Conservation (phyloP, 1,140 invertebrate genomes). For the Colletes latitarsis region DNA sequence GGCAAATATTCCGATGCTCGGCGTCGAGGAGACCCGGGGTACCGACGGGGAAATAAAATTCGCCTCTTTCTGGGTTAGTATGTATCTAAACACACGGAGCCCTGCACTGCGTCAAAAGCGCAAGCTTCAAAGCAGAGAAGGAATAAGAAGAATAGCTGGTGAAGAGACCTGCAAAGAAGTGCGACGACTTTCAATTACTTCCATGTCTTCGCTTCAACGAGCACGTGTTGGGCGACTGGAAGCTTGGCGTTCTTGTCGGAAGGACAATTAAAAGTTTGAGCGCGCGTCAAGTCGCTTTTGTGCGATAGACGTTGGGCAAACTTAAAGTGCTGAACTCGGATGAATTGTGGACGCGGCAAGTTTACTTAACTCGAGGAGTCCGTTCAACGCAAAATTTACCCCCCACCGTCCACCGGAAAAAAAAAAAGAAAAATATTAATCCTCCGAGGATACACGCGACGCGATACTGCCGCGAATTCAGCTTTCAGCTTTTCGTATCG, state of each 20-base stretch:
- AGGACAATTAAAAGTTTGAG: constrained; percentile 18
- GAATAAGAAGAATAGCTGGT: neutral
- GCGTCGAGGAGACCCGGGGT: constrained; percentile 24
- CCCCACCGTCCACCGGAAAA: neutral
- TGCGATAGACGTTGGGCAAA: neutral
- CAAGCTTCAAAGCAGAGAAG: constrained; percentile 29
- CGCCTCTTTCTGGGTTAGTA: constrained; percentile 53
- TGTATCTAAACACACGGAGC: constrained; percentile 55
- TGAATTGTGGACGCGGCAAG: neutral
- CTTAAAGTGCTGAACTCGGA: neutral
- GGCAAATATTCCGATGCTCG: constrained; percentile 60
- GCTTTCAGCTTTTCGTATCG: too few relatives aligned
- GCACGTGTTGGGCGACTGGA: too few relatives aligned
- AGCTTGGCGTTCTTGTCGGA: neutral
- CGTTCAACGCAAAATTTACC: too few relatives aligned
- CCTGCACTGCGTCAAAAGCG: constrained; percentile 45
- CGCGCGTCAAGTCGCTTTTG: constrained; percentile 4
- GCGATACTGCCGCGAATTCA: neutral
- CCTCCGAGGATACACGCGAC: neutral
- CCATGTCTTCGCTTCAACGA: neutral
- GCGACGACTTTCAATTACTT: constrained; percentile 36
- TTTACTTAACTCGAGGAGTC: constrained; percentile 1
- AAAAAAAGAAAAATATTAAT: too few relatives aligned
- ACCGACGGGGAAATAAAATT: constrained; percentile 46
- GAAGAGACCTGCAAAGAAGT: neutral